A percentile compares a stretch with the other conserved stretches of the same genome.
Evolutionary conservation across 2,113 vertebrate genomes (phyloP).

Genomic region (Datnioides undecimradiatus): DNA sequence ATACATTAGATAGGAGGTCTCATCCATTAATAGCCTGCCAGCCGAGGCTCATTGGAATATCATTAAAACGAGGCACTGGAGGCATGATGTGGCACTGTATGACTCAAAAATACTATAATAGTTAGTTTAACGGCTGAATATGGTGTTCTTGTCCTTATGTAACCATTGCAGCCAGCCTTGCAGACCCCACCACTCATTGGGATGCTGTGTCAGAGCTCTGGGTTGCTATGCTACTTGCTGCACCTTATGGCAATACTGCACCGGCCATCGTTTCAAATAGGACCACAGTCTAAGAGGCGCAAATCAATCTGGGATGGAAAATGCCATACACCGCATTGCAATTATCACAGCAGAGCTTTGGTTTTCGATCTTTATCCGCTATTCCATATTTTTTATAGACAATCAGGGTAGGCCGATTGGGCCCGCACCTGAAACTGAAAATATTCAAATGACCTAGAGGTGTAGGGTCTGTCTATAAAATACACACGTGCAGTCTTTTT

Average conservation of each 20-base stretch:
- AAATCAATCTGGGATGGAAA: not conserved
- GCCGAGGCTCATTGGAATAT: constrained; percentile 7
- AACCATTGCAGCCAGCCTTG: constrained; percentile 49
- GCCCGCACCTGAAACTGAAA: constrained; percentile 48
- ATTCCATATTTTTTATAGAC: constrained; percentile 13
- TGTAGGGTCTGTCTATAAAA: not conserved
- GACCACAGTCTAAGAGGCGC: constrained; percentile 1
- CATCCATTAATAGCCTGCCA: constrained; percentile 28
- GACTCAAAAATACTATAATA: not conserved
- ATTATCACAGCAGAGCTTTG: not conserved
- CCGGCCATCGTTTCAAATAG: constrained; percentile 20
- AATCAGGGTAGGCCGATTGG: constrained; percentile 44
- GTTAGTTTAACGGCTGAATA: not conserved
- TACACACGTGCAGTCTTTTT: not conserved
- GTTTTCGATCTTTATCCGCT: not conserved
- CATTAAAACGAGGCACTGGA: not conserved
- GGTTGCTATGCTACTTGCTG: constrained; percentile 71
- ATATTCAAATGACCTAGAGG: constrained; percentile 38
- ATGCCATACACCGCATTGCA: not conserved
- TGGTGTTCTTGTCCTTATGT: constrained; percentile 33
- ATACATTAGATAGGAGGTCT: constrained; percentile 52
- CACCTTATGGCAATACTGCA: constrained; percentile 50
- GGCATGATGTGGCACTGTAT: not conserved
- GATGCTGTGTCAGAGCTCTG: constrained; percentile 69
- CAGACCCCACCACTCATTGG: constrained; percentile 60